These are phyloP conservation scores for Diuraphis noxia DNA, from an alignment of 1,140 invertebrate genomes.

Conservation along the genomic window DNA sequence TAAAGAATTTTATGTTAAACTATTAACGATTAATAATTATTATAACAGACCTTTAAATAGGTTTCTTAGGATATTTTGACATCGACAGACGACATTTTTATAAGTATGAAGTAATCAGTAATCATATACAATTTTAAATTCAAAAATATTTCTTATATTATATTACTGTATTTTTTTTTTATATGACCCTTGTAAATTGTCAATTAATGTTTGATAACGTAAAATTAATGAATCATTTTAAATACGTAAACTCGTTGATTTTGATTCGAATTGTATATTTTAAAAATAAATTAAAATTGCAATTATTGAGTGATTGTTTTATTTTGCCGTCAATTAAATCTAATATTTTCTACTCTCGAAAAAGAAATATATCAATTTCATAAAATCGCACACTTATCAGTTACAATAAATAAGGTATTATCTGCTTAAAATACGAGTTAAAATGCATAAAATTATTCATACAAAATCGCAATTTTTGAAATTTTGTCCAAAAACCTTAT, in stretches of 20 bases:
- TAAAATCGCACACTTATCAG: background rate
- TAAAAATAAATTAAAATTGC: background rate
- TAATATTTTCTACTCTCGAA: background rate
- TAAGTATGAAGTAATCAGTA: no score
- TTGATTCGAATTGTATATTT: background rate
- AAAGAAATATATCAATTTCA: no score
- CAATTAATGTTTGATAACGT: background rate
- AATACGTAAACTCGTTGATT: background rate
- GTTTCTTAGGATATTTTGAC: background rate
- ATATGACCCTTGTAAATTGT: no score
- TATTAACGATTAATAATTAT: background rate
- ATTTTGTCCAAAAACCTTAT: background rate
- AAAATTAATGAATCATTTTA: background rate
- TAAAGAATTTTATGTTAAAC: background rate
- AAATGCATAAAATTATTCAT: background rate
- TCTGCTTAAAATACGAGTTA: background rate
- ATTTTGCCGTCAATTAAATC: background rate
- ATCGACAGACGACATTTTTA: background rate
- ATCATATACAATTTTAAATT: background rate
- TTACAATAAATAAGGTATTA: background rate
- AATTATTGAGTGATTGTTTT: background rate
- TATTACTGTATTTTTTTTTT: background rate
- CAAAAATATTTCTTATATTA: background rate
- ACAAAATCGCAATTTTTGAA: background rate
- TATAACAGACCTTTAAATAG: background rate